Evolutionary conservation across 92 coral and sea anemone species (phyloP), one percentile per base, ranked within the genome.

Genomic region (Zoanthus sociatus): DNA sequence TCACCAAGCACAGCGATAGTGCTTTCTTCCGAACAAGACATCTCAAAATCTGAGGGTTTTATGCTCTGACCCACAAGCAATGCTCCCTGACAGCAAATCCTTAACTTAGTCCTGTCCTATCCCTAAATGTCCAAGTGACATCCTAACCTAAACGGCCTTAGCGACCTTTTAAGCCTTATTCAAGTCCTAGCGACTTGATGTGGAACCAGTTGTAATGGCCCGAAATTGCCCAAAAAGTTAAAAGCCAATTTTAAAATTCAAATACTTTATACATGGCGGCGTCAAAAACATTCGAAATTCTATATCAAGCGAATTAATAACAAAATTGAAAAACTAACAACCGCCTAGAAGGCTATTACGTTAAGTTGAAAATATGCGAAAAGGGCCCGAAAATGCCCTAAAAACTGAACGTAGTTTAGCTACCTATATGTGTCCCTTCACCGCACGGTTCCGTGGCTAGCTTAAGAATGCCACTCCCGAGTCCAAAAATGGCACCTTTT

Each of bases 161-260:
- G 78, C 13, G 78, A 73, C 78, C 78, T 73, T 73, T 73, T 73
- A 26, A 73, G 78, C 33, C 79, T 75, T 75, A 75, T 48, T 75
- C 79, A 75, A 75, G 79, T 75, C 79, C 79, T 75, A 75, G 61
- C 63, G 58, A 75, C 79, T 20, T 75, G n/a, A 75, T 75, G 16
- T 47, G 11, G 79, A 75, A 7, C 4, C 18, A 16, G 6, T 1
- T 7, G 1, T 33, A 11, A 11, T 75, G 79, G 79, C 79, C 79
- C 79, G 79, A 75, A 75, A 73, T 7, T 73, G 78, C 78, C 78
- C 5, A 26, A 7, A 75, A 75, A 75, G 79, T 61, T 16, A 71
- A 18, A 8, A 4, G 76, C 76, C 76, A 71, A 71, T 31, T 71
- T 26, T 9, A 71, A 47, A 32, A 33, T 0, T 0, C 1, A 16